Evolutionary conservation across 2,113 vertebrate genomes (phyloP), one percentile per base, ranked within the genome.

Genomic region (Lichenostomus cassidix): DNA sequence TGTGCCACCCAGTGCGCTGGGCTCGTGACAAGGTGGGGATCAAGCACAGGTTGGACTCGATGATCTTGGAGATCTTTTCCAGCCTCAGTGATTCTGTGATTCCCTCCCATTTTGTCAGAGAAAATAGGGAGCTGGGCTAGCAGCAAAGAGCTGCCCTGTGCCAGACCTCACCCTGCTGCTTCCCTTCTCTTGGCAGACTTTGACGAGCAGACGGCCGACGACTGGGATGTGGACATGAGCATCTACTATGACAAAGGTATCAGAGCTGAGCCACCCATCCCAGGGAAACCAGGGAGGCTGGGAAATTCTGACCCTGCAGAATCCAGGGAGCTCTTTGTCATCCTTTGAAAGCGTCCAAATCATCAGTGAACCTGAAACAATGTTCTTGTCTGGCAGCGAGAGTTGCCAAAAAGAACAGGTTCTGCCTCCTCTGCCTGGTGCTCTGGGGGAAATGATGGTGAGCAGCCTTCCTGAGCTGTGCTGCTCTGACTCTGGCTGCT

Each of bases 141-240:
- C 44, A 52, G 46, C 73, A 42, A 25, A 7, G 28, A 33, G 47
- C 46, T 52, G n/a, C 6, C 47, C 7, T 12, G 13, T 46, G 69
- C 33, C 78, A 78, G 9, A 8, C 29, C 47, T 46, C 71, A 28
- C 68, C 44, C 7, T 2, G 1, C 4, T 75, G 33, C 12, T 90
- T 80, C 28, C 60, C 64, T 81, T 97, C 41, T 93, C 95, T 96
- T 77, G 92, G 44, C 97, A 99, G 99, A 99, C 97, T 99, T 99
- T 77, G 99, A 99, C 42, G 99, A 99, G 96, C 98, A 99, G 97
- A 99, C 99, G 0, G 97, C 99, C 0, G 99, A 99, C 7, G 99
- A 99, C 97, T 99, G 99, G 99, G 99, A 99, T 19, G 99, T 99
- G 76, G 99, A 99, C 96, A 99, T 99, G 99, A 99, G 99, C 37